phyloP scores from a whole-genome alignment of 2,797 vertebrate species.

The Onychomys torridus region DNA sequence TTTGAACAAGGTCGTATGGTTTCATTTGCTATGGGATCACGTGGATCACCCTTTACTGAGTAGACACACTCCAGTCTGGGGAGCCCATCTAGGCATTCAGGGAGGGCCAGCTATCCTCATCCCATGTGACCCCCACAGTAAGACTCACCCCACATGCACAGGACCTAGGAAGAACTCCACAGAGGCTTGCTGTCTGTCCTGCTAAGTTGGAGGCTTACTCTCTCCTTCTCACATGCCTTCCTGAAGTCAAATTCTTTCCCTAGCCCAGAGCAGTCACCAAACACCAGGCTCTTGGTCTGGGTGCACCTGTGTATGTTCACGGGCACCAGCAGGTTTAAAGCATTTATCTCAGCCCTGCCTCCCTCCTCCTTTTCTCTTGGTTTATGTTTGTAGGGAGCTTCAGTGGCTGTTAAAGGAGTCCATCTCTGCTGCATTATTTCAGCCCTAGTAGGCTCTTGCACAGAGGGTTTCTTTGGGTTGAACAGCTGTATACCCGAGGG shows the following conservation, averaged over 20 bases:
- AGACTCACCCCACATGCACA: not conserved
- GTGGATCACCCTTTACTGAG: not conserved
- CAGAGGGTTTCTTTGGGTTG: not conserved
- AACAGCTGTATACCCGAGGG: not conserved
- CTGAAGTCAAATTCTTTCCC: not conserved
- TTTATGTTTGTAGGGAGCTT: not conserved
- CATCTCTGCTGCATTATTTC: not conserved
- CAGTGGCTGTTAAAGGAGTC: not conserved
- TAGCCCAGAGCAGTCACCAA: not conserved
- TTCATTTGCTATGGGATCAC: not conserved
- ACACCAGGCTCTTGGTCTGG: not conserved
- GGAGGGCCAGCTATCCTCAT: too few relatives aligned
- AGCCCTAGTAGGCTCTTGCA: not conserved
- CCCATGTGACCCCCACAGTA: fast-evolving
- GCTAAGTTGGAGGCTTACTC: not conserved
- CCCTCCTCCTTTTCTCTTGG: not conserved
- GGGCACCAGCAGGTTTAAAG: not conserved
- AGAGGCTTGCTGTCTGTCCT: not conserved
- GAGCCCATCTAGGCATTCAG: not conserved
- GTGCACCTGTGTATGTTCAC: not conserved
- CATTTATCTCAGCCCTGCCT: not conserved
- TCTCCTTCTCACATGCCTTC: not conserved
- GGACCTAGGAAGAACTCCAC: not conserved
- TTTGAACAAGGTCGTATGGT: not conserved
- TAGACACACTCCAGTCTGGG: fast-evolving